Percentiles rank a stretch among this genome's conserved stretches.
phyloP scores from a whole-genome alignment of 2,797 vertebrate genomes.

The Aplochiton taeniatus region DNA sequence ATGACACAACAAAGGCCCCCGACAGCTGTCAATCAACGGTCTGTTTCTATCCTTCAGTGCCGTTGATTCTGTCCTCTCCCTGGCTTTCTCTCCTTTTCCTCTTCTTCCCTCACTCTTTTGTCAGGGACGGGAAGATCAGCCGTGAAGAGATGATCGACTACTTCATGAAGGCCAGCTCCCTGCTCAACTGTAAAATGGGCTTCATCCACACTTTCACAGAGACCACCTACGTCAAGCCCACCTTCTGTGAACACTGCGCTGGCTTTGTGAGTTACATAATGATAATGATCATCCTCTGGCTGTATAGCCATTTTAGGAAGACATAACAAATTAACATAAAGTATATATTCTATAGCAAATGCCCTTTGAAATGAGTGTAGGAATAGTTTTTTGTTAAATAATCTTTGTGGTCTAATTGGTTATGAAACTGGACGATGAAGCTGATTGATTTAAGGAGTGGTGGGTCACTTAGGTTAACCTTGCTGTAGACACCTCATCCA shows the following conservation, averaged over 20 bases:
- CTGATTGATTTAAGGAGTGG: no score
- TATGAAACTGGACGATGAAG: no score
- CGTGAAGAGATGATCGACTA: constrained; percentile 84
- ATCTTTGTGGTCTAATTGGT: no score
- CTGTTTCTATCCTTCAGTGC: background rate
- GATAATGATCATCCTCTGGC: background rate
- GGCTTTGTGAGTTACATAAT: constrained; percentile 82
- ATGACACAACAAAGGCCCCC: no score
- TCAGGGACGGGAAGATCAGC: constrained; percentile 81
- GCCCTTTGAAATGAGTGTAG: no score
- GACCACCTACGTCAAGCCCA: constrained; percentile 86
- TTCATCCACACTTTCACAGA: constrained; percentile 85
- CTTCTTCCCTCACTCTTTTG: background rate
- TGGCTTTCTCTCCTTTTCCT: background rate
- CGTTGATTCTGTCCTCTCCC: constrained; percentile 5
- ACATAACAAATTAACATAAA: background rate
- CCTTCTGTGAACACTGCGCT: constrained; percentile 86
- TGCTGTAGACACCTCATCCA: no score
- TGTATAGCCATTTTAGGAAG: background rate
- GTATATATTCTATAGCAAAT: no score
- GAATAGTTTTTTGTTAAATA: no score
- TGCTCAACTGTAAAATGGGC: constrained; percentile 88
- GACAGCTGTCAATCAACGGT: background rate
- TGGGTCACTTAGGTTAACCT: no score
- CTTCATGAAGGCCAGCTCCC: constrained; percentile 86